Evolutionary conservation across 2,888 invertebrate species (phyloP).

Genomic region (Margaritifera margaritifera): DNA sequence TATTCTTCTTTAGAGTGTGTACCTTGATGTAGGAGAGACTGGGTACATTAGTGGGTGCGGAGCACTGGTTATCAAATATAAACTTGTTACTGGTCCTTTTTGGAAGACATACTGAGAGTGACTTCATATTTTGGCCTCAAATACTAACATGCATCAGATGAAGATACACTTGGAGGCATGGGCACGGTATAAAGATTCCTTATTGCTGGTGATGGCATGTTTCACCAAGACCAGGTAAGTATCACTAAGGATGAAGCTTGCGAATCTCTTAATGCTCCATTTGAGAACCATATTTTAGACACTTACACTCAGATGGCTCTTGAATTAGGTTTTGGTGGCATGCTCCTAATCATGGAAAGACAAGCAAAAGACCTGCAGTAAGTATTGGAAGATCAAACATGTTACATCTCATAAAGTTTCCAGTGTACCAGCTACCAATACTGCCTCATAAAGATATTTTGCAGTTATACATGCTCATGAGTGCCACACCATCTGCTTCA

Average conservation of each 20-base stretch:
- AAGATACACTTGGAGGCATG: conserved; percentile 9
- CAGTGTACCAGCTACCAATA: conserved; percentile 18
- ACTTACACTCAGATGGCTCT: no score
- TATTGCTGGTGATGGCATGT: conserved; percentile 16
- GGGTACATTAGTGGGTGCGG: no score
- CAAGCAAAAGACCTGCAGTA: conserved; percentile 27
- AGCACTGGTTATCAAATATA: no score
- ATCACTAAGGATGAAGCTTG: no score
- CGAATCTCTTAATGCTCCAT: no score
- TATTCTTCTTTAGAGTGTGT: conserved; percentile 19
- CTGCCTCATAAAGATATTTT: conserved; percentile 10
- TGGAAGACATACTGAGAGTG: conserved; percentile 13
- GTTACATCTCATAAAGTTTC: no score
- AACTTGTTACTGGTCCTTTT: no score
- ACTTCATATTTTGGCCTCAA: no score
- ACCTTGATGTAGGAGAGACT: conserved; percentile 5
- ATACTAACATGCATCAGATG: conserved; percentile 7
- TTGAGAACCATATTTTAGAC: conserved; percentile 11
- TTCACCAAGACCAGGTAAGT: conserved; percentile 6
- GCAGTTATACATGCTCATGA: conserved; percentile 15
- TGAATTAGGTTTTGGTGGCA: conserved; percentile 16
- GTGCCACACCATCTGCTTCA: conserved; percentile 17
- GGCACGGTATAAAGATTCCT: conserved; percentile 13
- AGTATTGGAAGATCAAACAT: conserved; percentile 17
- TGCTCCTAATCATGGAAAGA: conserved; percentile 21